Evolutionary conservation across 1,140 invertebrate species (phyloP).

Genomic region (Pectinophora gossypiella): DNA sequence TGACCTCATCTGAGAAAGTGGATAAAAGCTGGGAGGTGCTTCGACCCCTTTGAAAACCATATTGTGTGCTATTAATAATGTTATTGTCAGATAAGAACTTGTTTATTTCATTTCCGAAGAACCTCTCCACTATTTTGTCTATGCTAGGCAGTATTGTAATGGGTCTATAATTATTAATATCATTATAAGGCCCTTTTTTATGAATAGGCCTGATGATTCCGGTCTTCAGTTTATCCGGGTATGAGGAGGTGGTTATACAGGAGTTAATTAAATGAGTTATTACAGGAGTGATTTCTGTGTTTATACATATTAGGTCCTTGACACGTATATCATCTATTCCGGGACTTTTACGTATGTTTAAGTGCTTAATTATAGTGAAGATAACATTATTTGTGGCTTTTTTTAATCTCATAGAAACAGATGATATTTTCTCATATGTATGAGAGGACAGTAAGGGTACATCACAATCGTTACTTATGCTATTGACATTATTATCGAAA

Average conservation of each 20-base stretch:
- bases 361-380: neutral
- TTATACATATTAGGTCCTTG: neutral
- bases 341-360: constrained; percentile 1
- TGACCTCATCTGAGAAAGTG: neutral
- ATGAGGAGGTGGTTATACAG: neutral
- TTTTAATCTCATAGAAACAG: neutral
- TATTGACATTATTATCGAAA: constrained; percentile 2
- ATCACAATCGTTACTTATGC: neutral
- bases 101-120: neutral
- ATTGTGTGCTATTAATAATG: too few relatives aligned
- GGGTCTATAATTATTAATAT: neutral
- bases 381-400: neutral
- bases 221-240: neutral
- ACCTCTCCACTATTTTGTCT: neutral
- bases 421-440: neutral
- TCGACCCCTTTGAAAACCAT: too few relatives aligned
- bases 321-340: constrained; percentile 2
- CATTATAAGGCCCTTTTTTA: neutral
- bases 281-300: neutral
- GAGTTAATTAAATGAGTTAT: constrained; percentile 2
- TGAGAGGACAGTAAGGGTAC: neutral
- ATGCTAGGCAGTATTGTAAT: neutral
- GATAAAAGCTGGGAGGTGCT: too few relatives aligned
- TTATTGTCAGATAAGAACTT: neutral
- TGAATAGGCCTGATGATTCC: neutral